phyloP scores from a whole-genome alignment of 1,140 invertebrate species.

The Stenopsyche tienmushanensis region DNA sequence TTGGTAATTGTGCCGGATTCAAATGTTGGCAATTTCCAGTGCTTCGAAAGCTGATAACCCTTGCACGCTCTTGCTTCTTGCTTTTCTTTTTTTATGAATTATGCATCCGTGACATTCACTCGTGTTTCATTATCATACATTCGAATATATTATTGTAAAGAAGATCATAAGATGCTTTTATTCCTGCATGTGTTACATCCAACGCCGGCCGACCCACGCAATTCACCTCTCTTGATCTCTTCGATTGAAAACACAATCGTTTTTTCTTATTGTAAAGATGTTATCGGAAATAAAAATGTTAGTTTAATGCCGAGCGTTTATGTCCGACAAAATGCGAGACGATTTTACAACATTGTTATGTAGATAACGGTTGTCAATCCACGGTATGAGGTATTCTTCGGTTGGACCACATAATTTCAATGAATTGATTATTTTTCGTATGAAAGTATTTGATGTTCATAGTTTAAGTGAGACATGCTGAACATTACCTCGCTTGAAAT shows the following conservation, averaged over 20 bases:
- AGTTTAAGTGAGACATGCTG: no score
- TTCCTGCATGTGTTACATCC: neutral
- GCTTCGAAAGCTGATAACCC: no score
- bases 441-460: no score
- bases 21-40: no score
- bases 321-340: neutral
- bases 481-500: no score
- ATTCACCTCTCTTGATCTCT: conserved; percentile 16
- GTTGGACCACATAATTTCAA: no score
- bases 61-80: no score
- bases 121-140: neutral
- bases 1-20: no score
- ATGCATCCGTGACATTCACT: neutral
- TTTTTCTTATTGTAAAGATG: neutral
- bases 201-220: conserved; percentile 10
- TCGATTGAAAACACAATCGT: conserved; percentile 21
- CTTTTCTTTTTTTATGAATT: neutral
- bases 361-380: conserved; percentile 1
- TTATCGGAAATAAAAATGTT: conserved; percentile 15
- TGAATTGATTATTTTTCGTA: no score
- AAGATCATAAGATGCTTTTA: neutral
- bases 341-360: neutral
- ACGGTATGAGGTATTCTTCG: no score
- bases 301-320: no score
- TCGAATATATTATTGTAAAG: conserved; percentile 1